Evolutionary conservation across 2,888 invertebrate genomes (phyloP), one percentile per base, ranked within the genome.

Genomic region (Drosophila neonasuta): DNA sequence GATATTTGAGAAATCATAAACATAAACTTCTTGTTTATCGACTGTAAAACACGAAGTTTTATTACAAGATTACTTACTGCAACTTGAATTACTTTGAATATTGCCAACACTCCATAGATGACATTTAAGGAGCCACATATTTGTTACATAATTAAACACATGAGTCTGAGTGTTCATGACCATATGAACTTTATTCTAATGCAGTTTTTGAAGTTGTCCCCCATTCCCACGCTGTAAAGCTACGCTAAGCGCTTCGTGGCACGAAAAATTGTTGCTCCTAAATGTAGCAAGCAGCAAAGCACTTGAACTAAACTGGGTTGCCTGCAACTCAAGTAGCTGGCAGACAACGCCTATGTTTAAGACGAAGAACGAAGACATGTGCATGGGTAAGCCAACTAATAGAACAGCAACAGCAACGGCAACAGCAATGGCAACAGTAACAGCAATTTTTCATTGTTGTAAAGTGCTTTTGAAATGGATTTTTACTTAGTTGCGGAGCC

Each of bases 381-480:
- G 62, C 39, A 51, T 57, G 50, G 54, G 30, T 60, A 51, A 49
- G 54, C 50, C 68, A 73, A 61, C 78, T 73, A 72, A 52, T 39
- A 61, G 30, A 64, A 50, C 58, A 8, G 61, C 62, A 65, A 71
- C 34, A 5, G 34, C 34, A 4, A 34, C 32, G 9, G 15, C 15
- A 32, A 13, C n/a, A 24, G 13, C 32, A 17, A 17, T 17, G 17
- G 17, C 17, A 49, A 30, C 32, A 11, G 15, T 13, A 32, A 17
- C 49, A 65, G 61, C 65, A 68, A 71, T 79, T 71, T 76, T 77
- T 68, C 63, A 71, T 78, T 75, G 70, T 78, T 67, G 66, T 59
- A 57, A 77, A 77, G 80, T 68, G 68, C 80, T 77, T 71, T 75
- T 49, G 55, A 72, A 77, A 79, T 77, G 73, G 73, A 66, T 77